These are phyloP conservation scores for Macrophya annulata DNA, from an alignment of 2,888 invertebrate genomes.

Conservation along the genomic window DNA sequence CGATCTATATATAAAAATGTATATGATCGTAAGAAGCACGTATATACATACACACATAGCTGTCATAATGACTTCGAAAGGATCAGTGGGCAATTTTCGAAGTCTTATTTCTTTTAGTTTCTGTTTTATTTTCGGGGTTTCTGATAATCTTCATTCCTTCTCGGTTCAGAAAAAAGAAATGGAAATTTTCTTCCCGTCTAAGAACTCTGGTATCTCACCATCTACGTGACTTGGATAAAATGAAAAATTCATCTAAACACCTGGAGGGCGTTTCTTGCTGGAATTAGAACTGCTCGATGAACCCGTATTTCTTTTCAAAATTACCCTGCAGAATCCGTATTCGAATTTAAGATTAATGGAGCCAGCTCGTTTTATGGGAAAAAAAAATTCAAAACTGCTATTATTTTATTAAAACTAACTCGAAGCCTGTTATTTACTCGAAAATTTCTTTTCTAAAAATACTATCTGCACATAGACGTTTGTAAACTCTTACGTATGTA, in stretches of 20 bases:
- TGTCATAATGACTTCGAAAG: not conserved
- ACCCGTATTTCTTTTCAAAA: not conserved
- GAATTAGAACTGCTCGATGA: conserved; percentile 29
- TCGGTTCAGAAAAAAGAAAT: not conserved
- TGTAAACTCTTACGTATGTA: not conserved
- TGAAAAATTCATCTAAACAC: conserved; percentile 3
- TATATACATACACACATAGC: not conserved
- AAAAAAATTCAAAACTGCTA: not conserved
- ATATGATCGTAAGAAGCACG: not conserved
- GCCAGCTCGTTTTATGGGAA: not conserved
- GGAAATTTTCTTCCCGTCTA: not conserved
- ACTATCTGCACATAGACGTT: not conserved
- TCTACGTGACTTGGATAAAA: not conserved
- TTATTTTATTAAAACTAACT: not conserved
- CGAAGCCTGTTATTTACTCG: not conserved
- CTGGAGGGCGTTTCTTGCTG: not conserved
- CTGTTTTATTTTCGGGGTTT: not conserved
- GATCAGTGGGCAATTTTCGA: not conserved
- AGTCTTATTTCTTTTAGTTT: not conserved
- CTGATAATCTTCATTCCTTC: not conserved
- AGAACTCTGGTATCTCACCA: conserved; percentile 4
- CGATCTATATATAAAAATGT: not conserved
- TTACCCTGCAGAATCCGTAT: not conserved
- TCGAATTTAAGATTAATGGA: not conserved
- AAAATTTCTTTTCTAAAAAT: not conserved